Conservation (phyloP, 2,797 vertebrate species). For the Euthynnus affinis region DNA sequence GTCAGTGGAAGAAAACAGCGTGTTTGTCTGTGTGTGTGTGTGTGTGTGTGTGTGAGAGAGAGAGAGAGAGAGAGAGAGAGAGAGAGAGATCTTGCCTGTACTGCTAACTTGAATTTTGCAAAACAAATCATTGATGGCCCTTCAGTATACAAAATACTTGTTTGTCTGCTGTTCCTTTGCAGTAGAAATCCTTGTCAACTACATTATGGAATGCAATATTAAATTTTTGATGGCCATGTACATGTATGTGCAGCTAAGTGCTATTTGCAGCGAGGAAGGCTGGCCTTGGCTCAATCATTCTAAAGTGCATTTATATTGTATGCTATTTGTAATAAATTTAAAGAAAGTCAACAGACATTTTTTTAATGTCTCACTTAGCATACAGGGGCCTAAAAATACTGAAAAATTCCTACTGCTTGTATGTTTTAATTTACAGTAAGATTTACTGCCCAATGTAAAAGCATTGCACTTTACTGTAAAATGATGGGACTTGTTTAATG, state of each 20-base stretch:
- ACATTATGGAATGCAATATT: constrained; percentile 22
- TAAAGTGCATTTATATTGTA: constrained; percentile 28
- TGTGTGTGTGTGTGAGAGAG: no score
- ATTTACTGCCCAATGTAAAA: constrained; percentile 1
- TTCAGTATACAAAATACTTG: constrained; percentile 27
- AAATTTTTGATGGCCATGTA: constrained; percentile 63
- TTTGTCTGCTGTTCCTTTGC: constrained; percentile 38
- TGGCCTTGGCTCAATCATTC: constrained; percentile 47
- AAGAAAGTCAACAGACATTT: neutral
- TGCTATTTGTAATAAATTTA: constrained; percentile 15
- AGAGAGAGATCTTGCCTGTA: no score
- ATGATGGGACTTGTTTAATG: neutral
- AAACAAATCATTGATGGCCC: constrained; percentile 19
- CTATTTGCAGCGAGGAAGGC: constrained; percentile 46
- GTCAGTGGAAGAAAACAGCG: neutral
- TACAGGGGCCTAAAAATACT: neutral
- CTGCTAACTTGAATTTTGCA: neutral
- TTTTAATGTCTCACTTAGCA: neutral
- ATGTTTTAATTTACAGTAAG: neutral
- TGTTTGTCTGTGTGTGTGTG: neutral
- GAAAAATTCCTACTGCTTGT: no score
- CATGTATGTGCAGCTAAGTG: constrained; percentile 38
- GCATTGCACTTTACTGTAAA: neutral
- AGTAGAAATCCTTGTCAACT: constrained; percentile 35
- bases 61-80: no score